A percentile compares a stretch with the other conserved stretches of the same genome.
Conservation (phyloP, 2,113 vertebrate genomes). For the Eulemur rufifrons region DNA sequence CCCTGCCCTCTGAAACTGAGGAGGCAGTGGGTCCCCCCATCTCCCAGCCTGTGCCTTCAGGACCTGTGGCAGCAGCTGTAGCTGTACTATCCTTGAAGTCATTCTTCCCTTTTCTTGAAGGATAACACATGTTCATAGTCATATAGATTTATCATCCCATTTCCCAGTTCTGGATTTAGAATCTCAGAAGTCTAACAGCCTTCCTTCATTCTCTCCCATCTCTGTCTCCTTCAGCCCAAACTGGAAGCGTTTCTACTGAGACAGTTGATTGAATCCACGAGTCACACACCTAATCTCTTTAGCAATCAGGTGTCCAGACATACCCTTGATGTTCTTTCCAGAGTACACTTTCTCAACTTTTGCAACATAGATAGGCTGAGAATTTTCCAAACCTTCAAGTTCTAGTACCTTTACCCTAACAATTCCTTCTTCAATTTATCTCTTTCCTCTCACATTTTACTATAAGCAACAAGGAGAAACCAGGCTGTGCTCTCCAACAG, state of each 20-base stretch:
- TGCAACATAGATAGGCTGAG: neutral
- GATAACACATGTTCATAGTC: neutral
- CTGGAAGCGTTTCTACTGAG: neutral
- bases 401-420: neutral
- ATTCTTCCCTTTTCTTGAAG: slow-evolving; percentile 17
- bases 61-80: neutral
- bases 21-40: neutral
- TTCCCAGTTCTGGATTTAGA: neutral
- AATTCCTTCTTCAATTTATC: neutral
- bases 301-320: neutral
- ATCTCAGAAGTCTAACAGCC: neutral
- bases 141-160: neutral
- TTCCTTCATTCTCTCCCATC: slow-evolving; percentile 10
- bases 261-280: neutral
- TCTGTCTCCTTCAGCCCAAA: neutral
- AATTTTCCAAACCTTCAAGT: slow-evolving; percentile 27
- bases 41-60: neutral
- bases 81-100: neutral
- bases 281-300: neutral
- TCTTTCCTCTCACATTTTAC: slow-evolving; percentile 9
- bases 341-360: neutral
- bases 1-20: neutral
- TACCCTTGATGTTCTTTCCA: neutral
- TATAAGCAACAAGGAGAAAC: neutral
- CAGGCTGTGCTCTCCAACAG: neutral